Evolutionary conservation across 1,140 invertebrate genomes (phyloP).

Genomic region (Gyrodactylus salaris): DNA sequence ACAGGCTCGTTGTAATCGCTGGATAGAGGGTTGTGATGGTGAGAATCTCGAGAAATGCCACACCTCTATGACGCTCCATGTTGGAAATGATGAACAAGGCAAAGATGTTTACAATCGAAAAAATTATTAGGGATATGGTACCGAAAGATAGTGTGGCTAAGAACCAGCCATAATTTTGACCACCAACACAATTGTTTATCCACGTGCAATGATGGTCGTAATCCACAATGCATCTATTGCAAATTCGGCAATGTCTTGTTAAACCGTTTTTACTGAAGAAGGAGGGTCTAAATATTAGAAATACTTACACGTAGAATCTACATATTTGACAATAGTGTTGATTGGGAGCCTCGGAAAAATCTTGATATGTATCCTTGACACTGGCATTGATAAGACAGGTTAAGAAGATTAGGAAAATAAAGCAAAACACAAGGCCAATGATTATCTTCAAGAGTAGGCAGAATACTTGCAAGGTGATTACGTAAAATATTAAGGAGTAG

Average conservation of each 20-base stretch:
- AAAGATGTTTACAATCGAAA: background rate
- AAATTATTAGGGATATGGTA: background rate
- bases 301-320: background rate
- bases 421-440: background rate
- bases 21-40: background rate
- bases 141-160: background rate
- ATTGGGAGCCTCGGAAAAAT: background rate
- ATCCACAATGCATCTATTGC: conserved; percentile 54
- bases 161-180: conserved; percentile 60
- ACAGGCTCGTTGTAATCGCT: background rate
- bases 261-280: conserved; percentile 27
- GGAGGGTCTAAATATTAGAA: background rate
- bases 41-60: background rate
- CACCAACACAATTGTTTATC: conserved; percentile 55
- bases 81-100: background rate
- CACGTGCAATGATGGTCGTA: conserved; percentile 81
- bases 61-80: background rate
- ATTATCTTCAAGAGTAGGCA: background rate
- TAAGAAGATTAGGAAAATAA: background rate
- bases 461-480: background rate
- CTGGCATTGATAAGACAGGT: background rate
- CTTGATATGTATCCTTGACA: background rate
- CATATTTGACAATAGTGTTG: background rate
- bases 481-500: background rate
- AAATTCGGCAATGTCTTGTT: conserved; percentile 59